Evolutionary conservation across 2,888 invertebrate species (phyloP).

Genomic region (Belgica antarctica): DNA sequence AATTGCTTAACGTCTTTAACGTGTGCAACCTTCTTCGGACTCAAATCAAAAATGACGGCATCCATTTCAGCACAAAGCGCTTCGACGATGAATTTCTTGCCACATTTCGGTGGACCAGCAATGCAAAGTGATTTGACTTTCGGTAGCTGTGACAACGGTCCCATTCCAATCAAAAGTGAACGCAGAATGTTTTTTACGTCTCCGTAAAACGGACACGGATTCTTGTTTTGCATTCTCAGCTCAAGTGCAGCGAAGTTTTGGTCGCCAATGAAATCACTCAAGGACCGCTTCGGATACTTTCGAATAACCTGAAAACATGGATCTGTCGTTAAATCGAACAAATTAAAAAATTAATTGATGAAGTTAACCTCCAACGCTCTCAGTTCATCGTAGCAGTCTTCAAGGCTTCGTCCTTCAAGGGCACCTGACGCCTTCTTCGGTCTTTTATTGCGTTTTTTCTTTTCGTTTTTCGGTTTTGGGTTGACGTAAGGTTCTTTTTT

Average conservation of each 20-base stretch:
- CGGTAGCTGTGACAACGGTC: constrained; percentile 46
- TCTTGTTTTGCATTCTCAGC: constrained; percentile 46
- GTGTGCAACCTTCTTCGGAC: constrained; percentile 61
- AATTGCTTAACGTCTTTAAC: constrained; percentile 63
- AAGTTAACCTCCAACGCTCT: constrained; percentile 45
- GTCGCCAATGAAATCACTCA: constrained; percentile 67
- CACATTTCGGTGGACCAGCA: constrained; percentile 64
- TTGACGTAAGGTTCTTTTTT: constrained; percentile 49
- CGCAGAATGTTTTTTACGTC: constrained; percentile 60
- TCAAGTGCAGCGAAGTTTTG: constrained; percentile 60
- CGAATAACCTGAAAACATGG: constrained; percentile 57
- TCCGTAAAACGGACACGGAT: constrained; percentile 57
- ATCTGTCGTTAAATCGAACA: not conserved
- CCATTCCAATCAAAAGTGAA: constrained; percentile 55
- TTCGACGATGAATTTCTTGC: constrained; percentile 67
- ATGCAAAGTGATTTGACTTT: constrained; percentile 63
- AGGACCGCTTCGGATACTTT: constrained; percentile 57
- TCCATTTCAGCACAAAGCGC: constrained; percentile 67
- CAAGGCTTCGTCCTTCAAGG: constrained; percentile 58
- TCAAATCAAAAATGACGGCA: constrained; percentile 65
- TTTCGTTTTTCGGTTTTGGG: constrained; percentile 47
- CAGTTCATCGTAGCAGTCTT: constrained; percentile 68
- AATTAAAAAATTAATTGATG: not conserved
- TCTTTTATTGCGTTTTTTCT: constrained; percentile 47
- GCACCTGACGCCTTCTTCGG: constrained; percentile 57